Conservation (phyloP, 2,888 invertebrate genomes). For the Tachystola acroxantha region DNA sequence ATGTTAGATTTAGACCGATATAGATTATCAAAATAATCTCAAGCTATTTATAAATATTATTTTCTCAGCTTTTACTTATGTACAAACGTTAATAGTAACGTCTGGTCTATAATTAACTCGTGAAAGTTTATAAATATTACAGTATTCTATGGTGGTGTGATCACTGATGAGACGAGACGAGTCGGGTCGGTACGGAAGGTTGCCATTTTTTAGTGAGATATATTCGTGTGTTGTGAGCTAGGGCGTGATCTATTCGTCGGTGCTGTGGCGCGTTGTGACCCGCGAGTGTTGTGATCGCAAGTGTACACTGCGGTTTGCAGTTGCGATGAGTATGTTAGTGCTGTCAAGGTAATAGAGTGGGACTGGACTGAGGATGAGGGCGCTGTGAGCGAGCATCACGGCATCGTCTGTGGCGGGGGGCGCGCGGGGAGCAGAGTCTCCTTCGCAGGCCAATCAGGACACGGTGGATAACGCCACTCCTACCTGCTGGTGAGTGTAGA, state of each 20-base stretch:
- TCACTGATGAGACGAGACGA: too few relatives aligned
- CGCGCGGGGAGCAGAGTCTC: slow-evolving; percentile 77
- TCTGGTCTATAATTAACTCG: slow-evolving; percentile 75
- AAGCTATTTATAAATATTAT: slow-evolving; percentile 80
- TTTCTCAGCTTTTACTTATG: slow-evolving; percentile 78
- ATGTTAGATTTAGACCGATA: slow-evolving; percentile 66
- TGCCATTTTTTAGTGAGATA: slow-evolving; percentile 74
- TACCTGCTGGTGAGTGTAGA: slow-evolving; percentile 69
- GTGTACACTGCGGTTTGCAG: slow-evolving; percentile 48
- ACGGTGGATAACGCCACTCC: slow-evolving; percentile 74
- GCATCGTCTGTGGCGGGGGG: slow-evolving; percentile 74
- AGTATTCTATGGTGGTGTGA: slow-evolving; percentile 65
- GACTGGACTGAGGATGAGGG: slow-evolving; percentile 79
- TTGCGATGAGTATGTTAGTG: slow-evolving; percentile 74
- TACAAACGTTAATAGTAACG: slow-evolving; percentile 77
- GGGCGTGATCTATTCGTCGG: slow-evolving; percentile 52
- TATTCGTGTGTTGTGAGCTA: slow-evolving; percentile 58
- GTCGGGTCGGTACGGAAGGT: slow-evolving; percentile 65
- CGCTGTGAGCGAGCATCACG: slow-evolving; percentile 77
- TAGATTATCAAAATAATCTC: slow-evolving; percentile 77
- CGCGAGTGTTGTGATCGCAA: slow-evolving; percentile 18
- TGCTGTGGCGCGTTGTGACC: slow-evolving; percentile 25
- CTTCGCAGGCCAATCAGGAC: slow-evolving; percentile 76
- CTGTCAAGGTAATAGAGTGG: slow-evolving; percentile 69
- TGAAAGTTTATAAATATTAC: slow-evolving; percentile 78